A percentile compares a stretch with the other conserved stretches of the same genome.
Evolutionary conservation across 2,888 invertebrate genomes (phyloP).

Genomic region (Ectropis crepuscularia): DNA sequence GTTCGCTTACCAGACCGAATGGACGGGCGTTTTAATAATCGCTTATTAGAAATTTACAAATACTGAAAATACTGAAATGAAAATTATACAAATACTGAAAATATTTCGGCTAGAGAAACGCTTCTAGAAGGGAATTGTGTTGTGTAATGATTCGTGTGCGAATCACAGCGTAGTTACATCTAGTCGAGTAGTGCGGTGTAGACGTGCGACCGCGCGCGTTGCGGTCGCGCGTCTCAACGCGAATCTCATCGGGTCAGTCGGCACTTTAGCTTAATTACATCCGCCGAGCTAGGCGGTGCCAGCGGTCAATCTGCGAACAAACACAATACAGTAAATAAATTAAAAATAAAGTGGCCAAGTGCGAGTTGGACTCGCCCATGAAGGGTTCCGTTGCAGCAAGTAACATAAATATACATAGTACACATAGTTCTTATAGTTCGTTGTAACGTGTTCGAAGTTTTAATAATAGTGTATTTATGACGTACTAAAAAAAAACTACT

Average conservation of each 20-base stretch:
- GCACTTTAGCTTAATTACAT: conserved; percentile 23
- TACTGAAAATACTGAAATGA: not conserved
- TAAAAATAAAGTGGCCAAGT: no score
- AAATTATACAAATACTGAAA: not conserved
- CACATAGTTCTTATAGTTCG: no score
- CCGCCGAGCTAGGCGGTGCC: conserved; percentile 11
- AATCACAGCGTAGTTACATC: conserved; percentile 9
- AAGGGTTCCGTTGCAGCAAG: no score
- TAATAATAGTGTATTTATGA: no score
- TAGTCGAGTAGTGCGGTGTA: conserved; percentile 21
- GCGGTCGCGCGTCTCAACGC: conserved; percentile 29
- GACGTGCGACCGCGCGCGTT: conserved; percentile 34
- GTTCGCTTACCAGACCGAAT: conserved; percentile 4
- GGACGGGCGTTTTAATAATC: conserved; percentile 8
- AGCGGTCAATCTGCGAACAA: conserved; percentile 19
- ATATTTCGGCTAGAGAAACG: no score
- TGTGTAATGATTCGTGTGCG: conserved; percentile 3
- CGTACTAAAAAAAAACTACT: no score
- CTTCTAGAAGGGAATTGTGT: not conserved
- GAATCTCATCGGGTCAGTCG: conserved; percentile 37
- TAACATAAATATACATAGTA: no score
- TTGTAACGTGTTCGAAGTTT: no score
- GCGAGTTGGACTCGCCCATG: no score
- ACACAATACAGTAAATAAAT: not conserved
- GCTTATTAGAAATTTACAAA: conserved; percentile 8